phyloP scores from a whole-genome alignment of 2,888 invertebrate genomes.

The Synanthedon formicaeformis region DNA sequence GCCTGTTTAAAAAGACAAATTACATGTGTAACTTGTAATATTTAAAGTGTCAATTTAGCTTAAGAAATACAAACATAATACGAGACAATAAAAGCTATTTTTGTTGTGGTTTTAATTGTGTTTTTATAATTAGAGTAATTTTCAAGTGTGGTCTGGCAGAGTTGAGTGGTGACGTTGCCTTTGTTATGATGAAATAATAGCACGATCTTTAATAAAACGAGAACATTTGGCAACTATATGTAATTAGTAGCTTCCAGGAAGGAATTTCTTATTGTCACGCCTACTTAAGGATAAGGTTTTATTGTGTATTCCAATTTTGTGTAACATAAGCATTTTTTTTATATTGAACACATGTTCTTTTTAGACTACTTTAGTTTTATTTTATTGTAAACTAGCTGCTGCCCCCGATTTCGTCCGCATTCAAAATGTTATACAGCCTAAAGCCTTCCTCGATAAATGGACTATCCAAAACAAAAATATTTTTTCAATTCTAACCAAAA shows the following conservation, averaged over 20 bases:
- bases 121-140: conserved; percentile 28
- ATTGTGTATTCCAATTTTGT: neutral
- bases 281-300: neutral
- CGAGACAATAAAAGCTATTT: conserved; percentile 14
- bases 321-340: neutral
- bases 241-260: neutral
- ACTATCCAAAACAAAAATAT: too few species aligned
- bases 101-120: conserved; percentile 47
- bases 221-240: conserved; percentile 18
- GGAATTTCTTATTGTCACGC: neutral
- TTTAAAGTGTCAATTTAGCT: conserved; percentile 19
- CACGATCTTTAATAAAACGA: conserved; percentile 14
- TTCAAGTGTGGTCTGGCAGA: conserved; percentile 24
- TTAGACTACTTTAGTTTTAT: too few species aligned
- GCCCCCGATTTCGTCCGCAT: too few species aligned
- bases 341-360: too few species aligned
- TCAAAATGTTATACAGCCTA: too few species aligned
- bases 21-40: conserved; percentile 1
- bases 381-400: too few species aligned
- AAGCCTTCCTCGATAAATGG: too few species aligned
- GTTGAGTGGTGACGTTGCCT: conserved; percentile 18
- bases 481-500: too few species aligned
- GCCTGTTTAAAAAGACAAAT: neutral
- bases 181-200: conserved; percentile 26
- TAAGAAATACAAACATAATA: neutral